A percentile compares a stretch with the other conserved stretches of the same genome.
Conservation (phyloP, 2,888 invertebrate genomes). For the Hetaerina titia region DNA sequence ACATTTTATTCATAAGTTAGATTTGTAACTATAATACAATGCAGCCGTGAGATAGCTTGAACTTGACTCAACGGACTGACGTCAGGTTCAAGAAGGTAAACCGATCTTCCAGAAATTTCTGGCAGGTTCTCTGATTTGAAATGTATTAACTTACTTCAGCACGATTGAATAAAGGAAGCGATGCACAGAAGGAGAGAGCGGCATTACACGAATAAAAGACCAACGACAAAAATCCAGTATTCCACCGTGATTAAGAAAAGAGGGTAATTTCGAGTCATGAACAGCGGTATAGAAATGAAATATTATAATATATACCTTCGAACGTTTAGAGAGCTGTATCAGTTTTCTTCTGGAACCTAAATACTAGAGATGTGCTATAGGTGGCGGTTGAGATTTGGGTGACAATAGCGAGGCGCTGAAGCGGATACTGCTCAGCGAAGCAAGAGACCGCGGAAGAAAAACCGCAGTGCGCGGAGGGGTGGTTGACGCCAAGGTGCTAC, state of each 20-base stretch:
- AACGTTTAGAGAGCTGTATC: neutral
- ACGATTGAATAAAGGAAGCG: neutral
- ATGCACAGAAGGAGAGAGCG: neutral
- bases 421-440: neutral
- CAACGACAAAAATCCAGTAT: neutral
- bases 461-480: neutral
- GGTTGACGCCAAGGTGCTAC: constrained; percentile 20
- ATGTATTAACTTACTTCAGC: too few species aligned
- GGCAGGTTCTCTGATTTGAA: too few species aligned
- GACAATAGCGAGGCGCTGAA: neutral
- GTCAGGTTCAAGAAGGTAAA: too few species aligned
- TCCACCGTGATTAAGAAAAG: neutral
- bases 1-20: too few species aligned
- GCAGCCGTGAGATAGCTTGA: too few species aligned
- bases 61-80: too few species aligned
- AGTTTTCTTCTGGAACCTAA: neutral
- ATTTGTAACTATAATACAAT: too few species aligned
- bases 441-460: constrained; percentile 26
- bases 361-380: neutral
- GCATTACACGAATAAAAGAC: neutral
- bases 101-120: too few species aligned
- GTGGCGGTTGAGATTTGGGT: neutral
- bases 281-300: neutral
- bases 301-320: neutral
- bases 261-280: neutral